These are phyloP conservation scores for Drosophila ambigua DNA, from an alignment of 1,140 invertebrate species.

Conservation along the genomic window DNA sequence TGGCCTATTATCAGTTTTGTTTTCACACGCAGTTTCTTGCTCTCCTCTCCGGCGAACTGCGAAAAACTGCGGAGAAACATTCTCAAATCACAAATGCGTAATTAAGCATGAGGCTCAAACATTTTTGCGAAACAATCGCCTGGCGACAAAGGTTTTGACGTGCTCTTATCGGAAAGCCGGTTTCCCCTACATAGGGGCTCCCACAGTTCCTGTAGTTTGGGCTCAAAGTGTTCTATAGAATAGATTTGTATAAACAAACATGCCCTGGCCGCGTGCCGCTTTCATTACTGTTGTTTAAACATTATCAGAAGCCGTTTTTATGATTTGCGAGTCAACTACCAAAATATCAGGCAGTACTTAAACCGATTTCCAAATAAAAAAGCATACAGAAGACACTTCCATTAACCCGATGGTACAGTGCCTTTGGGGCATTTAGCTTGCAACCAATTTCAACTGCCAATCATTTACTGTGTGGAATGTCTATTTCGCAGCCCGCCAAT, in stretches of 20 bases:
- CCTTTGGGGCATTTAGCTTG: slow-evolving; percentile 14
- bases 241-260: slow-evolving; percentile 14
- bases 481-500: slow-evolving; percentile 23
- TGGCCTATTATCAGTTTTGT: slow-evolving; percentile 69
- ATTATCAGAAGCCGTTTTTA: neutral
- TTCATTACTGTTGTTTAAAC: slow-evolving; percentile 13
- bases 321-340: slow-evolving; percentile 31
- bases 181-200: slow-evolving; percentile 4
- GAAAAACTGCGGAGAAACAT: neutral
- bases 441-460: slow-evolving; percentile 24
- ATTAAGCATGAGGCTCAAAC: slow-evolving; percentile 19
- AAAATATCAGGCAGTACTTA: slow-evolving; percentile 19
- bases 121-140: slow-evolving; percentile 7
- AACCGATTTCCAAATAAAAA: slow-evolving; percentile 3
- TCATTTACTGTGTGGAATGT: slow-evolving; percentile 19
- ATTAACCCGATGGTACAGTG: slow-evolving; percentile 26
- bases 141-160: slow-evolving; percentile 25
- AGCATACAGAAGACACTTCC: slow-evolving; percentile 15
- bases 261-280: slow-evolving; percentile 24
- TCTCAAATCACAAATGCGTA: slow-evolving; percentile 9
- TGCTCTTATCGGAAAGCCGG: slow-evolving; percentile 31
- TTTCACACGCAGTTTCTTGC: slow-evolving; percentile 63
- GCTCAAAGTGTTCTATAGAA: neutral
- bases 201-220: neutral
- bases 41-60: neutral